phyloP scores from a whole-genome alignment of 2,113 vertebrate species.

The Pseudorectes ferrugineus region DNA sequence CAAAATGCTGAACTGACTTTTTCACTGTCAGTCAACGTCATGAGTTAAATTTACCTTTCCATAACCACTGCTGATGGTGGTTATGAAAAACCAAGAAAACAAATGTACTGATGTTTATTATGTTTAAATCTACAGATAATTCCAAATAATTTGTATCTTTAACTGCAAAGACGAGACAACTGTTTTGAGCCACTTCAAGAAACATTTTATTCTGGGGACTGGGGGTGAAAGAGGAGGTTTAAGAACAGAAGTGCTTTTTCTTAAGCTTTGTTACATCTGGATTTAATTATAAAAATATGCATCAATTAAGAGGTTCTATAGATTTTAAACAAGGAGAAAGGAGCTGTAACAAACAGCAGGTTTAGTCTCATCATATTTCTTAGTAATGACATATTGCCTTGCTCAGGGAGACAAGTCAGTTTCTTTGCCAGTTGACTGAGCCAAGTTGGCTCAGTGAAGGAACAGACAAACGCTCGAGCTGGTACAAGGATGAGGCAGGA shows the following conservation, averaged over 20 bases:
- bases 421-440: background rate
- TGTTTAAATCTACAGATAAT: background rate
- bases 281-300: background rate
- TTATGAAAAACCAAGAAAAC: background rate
- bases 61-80: background rate
- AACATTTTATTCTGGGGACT: background rate
- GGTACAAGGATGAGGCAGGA: background rate
- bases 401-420: background rate
- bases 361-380: background rate
- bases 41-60: background rate
- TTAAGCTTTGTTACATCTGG: background rate
- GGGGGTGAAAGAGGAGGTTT: rapidly evolving
- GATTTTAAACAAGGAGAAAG: background rate
- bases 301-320: background rate
- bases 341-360: background rate
- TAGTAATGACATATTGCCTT: background rate
- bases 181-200: background rate
- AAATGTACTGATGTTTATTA: background rate
- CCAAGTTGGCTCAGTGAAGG: background rate
- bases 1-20: background rate
- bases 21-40: background rate
- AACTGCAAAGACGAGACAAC: background rate
- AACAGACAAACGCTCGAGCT: background rate
- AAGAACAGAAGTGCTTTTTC: background rate
- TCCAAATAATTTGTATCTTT: background rate